Percentiles rank a stretch among this genome's conserved stretches.
Conservation (phyloP, 2,113 vertebrate species). For the Arothron firmamentum region DNA sequence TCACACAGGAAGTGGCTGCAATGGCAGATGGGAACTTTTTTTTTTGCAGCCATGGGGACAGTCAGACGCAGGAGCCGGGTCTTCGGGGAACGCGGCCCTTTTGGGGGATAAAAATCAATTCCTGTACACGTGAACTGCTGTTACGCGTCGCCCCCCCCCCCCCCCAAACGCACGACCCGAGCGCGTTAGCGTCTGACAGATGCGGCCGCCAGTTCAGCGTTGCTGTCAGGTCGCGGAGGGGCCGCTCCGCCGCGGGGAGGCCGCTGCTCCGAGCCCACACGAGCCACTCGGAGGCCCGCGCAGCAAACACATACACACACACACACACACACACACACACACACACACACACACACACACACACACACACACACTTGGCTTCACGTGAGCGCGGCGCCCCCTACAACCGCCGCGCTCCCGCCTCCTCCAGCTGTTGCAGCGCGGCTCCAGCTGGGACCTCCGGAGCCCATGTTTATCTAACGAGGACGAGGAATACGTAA, state of each 20-base stretch:
- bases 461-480: constrained; percentile 55
- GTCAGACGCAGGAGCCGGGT: constrained; percentile 1
- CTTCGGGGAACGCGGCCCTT: constrained; percentile 12
- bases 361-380: not conserved
- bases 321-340: too few relatives aligned
- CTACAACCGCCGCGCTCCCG: constrained; percentile 7
- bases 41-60: not conserved
- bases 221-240: constrained; percentile 4
- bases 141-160: not conserved
- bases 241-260: constrained; percentile 34
- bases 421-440: constrained; percentile 36
- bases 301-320: not conserved
- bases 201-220: constrained; percentile 11
- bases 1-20: not conserved
- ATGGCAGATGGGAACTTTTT: constrained; percentile 41
- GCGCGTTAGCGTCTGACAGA: constrained; percentile 41
- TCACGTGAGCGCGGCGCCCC: not conserved
- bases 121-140: constrained; percentile 26
- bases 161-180: constrained; percentile 9
- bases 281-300: too few relatives aligned
- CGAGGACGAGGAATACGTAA: constrained; percentile 63
- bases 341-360: too few relatives aligned
- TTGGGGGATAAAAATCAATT: constrained; percentile 39
- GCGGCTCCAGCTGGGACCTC: constrained; percentile 44
- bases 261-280: constrained; percentile 3